Base-by-base conservation (phyloP, 2,113 vertebrate genomes). In the Salvator merianae region DNA sequence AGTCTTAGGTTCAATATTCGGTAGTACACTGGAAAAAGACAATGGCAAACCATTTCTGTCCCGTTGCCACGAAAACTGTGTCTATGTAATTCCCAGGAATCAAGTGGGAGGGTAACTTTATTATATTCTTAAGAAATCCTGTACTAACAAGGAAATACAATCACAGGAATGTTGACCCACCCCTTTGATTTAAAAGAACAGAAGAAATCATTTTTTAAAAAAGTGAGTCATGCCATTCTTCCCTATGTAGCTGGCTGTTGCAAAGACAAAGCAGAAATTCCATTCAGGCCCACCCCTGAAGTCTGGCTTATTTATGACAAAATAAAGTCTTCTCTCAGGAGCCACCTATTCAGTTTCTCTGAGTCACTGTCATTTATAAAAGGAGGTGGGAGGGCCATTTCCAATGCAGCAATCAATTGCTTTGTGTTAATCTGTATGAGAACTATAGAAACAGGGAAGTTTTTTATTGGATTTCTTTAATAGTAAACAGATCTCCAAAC, bases 251-350 rank as follows among this genome's bases (percentile, higher is more conserved):
- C 7, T 62, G 79, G 77, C 91, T 86, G 85, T 30, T 47, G 87
- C 73, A 82, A 90, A 93, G 90, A 84, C 79, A 92, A 93, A 88
- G 90, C 88, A 83, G 92, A 95, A 92, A 59, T 14, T 53, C 79
- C 81, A 84, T 86, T 92, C 81, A 81, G n/a, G 59, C 70, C 77
- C 89, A 84, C 75, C 89, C 86, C 85, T 90, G 76, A 91, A 88
- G 91, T 91, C 86, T 91, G 79, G 79, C 87, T 93, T 89, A 91
- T 93, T 94, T 93, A 89, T 93, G 93, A 88, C 81, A 89, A 93
- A 90, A 93, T 85, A 90, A 90, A 59, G 34, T 2, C 92, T 93
- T 83, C 90, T 88, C 86, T 81, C 36, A 81, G 76, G 71, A 94
- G 4, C 13, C 84, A 79, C 83, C 32, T 86, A 71, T 91, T 86